Evolutionary conservation across 2,888 invertebrate genomes (phyloP).

Genomic region (Lutraria lutraria): DNA sequence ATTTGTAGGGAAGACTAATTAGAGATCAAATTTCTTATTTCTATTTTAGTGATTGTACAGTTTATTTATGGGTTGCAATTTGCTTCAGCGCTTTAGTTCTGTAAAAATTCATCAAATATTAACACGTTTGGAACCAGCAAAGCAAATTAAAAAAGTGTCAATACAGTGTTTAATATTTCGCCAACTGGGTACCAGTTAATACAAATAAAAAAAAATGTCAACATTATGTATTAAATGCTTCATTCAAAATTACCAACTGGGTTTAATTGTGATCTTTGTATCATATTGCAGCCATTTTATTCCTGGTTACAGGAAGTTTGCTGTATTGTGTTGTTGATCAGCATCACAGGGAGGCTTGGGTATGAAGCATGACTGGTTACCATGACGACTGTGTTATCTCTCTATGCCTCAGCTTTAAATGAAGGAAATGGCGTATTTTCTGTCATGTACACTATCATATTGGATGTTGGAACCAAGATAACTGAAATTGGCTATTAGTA

Average conservation of each 20-base stretch:
- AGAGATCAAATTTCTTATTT: neutral
- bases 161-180: constrained; percentile 17
- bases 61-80: constrained; percentile 4
- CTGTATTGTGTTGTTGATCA: constrained; percentile 45
- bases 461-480: constrained; percentile 40
- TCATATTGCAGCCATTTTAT: constrained; percentile 46
- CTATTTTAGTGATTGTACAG: constrained; percentile 1
- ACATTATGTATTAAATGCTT: neutral
- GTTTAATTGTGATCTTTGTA: constrained; percentile 42
- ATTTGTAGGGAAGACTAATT: neutral
- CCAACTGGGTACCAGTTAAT: neutral
- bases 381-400: constrained; percentile 56
- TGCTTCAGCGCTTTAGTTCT: neutral
- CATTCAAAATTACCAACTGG: constrained; percentile 38
- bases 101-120: constrained; percentile 28
- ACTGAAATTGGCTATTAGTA: constrained; percentile 49
- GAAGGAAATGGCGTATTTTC: constrained; percentile 52
- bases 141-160: constrained; percentile 20
- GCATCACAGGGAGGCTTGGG: constrained; percentile 45
- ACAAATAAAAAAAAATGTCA: constrained; percentile 9
- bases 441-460: constrained; percentile 55
- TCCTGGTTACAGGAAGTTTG: constrained; percentile 36
- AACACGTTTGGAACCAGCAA: constrained; percentile 15
- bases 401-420: constrained; percentile 46
- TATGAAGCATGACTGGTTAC: constrained; percentile 65